Evolutionary conservation across 2,888 invertebrate genomes (phyloP).

Genomic region (Leptopilina myrica): DNA sequence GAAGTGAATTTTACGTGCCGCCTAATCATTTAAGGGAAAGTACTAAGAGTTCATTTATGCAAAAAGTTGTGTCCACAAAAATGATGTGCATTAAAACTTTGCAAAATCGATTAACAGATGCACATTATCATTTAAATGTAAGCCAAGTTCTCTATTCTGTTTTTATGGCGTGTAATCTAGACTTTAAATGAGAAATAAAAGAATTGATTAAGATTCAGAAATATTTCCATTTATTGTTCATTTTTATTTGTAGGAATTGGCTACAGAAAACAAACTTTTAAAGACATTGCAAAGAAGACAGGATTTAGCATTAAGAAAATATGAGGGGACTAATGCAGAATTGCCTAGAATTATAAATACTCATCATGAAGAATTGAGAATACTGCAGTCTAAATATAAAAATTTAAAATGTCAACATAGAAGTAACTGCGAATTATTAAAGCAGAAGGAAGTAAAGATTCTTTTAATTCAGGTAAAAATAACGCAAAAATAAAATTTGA

Average conservation of each 20-base stretch:
- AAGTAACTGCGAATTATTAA: constrained; percentile 82
- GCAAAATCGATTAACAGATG: constrained; percentile 88
- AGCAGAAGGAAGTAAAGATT: constrained; percentile 84
- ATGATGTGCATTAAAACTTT: constrained; percentile 85
- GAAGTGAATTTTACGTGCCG: constrained; percentile 75
- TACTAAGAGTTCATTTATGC: constrained; percentile 69
- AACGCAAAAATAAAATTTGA: no score
- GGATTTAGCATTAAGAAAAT: constrained; percentile 86
- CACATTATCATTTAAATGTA: constrained; percentile 87
- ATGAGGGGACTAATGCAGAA: constrained; percentile 88
- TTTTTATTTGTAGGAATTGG: constrained; percentile 79
- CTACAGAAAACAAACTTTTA: constrained; percentile 86
- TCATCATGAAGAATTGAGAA: constrained; percentile 87
- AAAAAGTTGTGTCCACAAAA: constrained; percentile 87
- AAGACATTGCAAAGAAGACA: constrained; percentile 88
- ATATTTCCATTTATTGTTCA: background rate
- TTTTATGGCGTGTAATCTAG: no score
- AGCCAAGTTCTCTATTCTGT: constrained; percentile 58
- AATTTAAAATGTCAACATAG: constrained; percentile 82
- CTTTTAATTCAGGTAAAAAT: constrained; percentile 77
- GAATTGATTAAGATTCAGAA: no score
- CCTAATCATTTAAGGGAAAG: constrained; percentile 56
- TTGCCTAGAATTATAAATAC: constrained; percentile 86
- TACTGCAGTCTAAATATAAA: constrained; percentile 84
- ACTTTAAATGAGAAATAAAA: no score